Base-by-base conservation (phyloP, 1,140 invertebrate genomes). In the Laodelphax striatellus region DNA sequence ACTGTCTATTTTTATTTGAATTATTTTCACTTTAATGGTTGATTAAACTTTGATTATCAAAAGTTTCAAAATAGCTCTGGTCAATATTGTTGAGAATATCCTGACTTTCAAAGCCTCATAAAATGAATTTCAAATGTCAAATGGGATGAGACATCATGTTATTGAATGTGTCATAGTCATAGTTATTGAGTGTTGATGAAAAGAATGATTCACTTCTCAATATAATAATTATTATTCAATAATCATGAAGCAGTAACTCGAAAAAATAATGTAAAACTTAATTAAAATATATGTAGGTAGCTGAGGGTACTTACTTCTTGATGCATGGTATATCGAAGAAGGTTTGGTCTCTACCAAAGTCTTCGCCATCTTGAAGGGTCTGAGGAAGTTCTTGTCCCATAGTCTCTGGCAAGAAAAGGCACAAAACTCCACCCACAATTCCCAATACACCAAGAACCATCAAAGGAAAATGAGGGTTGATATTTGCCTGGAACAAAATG, bases 351-450 rank as follows among this genome's bases (percentile, higher is more conserved):
- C 78, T 82, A 34, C 89, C 90, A 68, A 92, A 93, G 63, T 87
- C 79, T 75, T 93, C 90, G 9, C 88, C 90, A 69, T 93, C 90
- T 57, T 82, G 80, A 1, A 93, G 70, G 0, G 88, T 90, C 68
- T 91, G 87, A 0, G 90, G 90, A 57, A 92, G 74, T 64, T 90
- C 88, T 46, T 87, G 82, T 65, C 87, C 81, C 62, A 90, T 75
- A 0, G 90, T 93, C 75, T 94, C 91, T 0, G 90, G 89, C 6
- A 94, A 72, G 57, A 90, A 81, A 0, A 92, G 76, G 17, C 84
- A 80, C 2, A 92, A 67, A 0, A 85, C 50, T 10, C 87, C 90
- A 0, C 86, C 88, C 0, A 81, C 1, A 3, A 92, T 78, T 0
- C 87, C 86, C 2, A 92, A 67, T 0, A 77, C 72, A 1, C 90